Evolutionary conservation across 2,888 invertebrate species (phyloP).

Genomic region (Meganola albula): DNA sequence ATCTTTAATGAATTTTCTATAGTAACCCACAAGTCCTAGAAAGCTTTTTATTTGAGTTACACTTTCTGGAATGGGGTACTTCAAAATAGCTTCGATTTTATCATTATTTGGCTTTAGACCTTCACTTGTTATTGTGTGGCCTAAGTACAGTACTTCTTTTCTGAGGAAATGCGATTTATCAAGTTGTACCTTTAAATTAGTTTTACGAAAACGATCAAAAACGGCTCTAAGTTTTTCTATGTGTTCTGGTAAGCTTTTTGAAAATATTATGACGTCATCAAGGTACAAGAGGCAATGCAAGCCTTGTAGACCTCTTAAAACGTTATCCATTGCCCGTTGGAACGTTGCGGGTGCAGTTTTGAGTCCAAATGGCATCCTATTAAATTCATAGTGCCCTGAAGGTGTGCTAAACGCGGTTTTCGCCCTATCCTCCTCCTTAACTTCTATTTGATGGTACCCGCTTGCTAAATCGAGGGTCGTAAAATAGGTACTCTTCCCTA

Average conservation of each 20-base stretch:
- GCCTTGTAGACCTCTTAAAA: conserved; percentile 2
- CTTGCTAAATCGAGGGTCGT: conserved; percentile 1
- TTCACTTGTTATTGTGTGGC: conserved; percentile 3
- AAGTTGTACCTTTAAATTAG: conserved; percentile 3
- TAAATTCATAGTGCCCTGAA: conserved; percentile 4
- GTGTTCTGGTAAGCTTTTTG: conserved; percentile 1
- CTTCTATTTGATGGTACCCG: conserved; percentile 16
- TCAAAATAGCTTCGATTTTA: conserved; percentile 25
- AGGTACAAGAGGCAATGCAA: conserved; percentile 2
- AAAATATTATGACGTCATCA: conserved; percentile 3
- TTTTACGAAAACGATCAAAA: conserved; percentile 3
- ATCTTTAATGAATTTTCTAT: conserved; percentile 37
- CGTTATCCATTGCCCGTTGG: conserved; percentile 3
- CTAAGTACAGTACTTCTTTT: conserved; percentile 6
- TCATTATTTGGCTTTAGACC: conserved; percentile 23
- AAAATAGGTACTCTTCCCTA: conserved; percentile 10
- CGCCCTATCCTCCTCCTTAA: background rate
- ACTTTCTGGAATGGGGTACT: conserved; percentile 26
- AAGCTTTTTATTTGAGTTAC: conserved; percentile 33
- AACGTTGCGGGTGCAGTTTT: conserved; percentile 4
- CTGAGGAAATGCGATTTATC: conserved; percentile 6
- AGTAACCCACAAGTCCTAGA: conserved; percentile 41
- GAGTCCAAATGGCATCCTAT: conserved; percentile 16
- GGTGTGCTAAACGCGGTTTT: conserved; percentile 4
- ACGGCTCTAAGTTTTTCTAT: conserved; percentile 1